phyloP scores from a whole-genome alignment of 2,113 vertebrate genomes.

The Clarias magur region DNA sequence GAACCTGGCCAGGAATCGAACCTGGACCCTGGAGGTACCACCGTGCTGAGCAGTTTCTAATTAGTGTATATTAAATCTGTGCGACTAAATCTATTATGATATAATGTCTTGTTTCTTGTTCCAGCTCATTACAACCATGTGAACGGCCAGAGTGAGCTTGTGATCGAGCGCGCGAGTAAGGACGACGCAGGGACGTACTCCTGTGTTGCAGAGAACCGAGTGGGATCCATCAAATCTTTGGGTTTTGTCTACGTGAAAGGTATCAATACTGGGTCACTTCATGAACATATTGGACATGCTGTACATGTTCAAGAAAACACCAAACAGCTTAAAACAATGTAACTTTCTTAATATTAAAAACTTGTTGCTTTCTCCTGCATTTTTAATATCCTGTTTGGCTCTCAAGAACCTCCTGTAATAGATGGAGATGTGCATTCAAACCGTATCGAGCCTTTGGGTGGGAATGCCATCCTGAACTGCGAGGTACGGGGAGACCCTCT shows the following conservation, averaged over 20 bases:
- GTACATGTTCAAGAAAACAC: not conserved
- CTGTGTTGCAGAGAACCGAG: conserved; percentile 86
- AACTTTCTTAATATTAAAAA: not conserved
- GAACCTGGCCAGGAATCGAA: too few relatives aligned
- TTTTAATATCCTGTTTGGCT: not conserved
- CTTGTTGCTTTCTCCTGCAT: not conserved
- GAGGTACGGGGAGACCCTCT: conserved; percentile 91
- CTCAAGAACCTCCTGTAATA: conserved; percentile 91
- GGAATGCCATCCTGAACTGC: conserved; percentile 88
- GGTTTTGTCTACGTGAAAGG: conserved; percentile 94
- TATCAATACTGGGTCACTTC: conserved; percentile 47
- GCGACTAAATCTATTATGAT: not conserved
- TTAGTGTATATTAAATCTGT: not conserved
- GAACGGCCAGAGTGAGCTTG: conserved; percentile 84
- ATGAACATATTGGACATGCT: too few relatives aligned
- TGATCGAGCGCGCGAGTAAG: conserved; percentile 86
- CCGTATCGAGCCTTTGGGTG: conserved; percentile 86
- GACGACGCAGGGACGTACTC: conserved; percentile 89
- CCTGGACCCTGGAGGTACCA: too few relatives aligned
- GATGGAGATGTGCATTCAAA: conserved; percentile 85
- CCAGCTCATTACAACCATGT: conserved; percentile 78
- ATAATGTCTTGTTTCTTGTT: conserved; percentile 28
- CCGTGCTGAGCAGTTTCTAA: too few relatives aligned
- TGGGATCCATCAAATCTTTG: conserved; percentile 87
- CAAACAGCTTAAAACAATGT: not conserved